Evolutionary conservation across 2,113 vertebrate genomes (phyloP).

Genomic region (Nycticebus coucang): DNA sequence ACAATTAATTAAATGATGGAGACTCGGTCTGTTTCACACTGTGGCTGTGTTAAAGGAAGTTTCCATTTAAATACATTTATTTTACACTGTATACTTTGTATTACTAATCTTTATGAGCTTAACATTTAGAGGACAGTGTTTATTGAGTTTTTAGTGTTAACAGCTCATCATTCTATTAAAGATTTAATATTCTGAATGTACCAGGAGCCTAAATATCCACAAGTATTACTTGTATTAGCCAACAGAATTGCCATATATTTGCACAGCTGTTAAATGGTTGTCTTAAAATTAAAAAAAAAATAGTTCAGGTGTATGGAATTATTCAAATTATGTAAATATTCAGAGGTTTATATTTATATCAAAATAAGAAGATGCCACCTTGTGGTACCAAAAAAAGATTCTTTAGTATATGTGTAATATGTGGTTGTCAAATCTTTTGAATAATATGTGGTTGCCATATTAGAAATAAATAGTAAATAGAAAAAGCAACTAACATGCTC

Average conservation of each 20-base stretch:
- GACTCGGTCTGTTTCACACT: background rate
- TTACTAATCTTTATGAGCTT: constrained; percentile 49
- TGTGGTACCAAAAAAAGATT: constrained; percentile 84
- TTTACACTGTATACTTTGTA: constrained; percentile 33
- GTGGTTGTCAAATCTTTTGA: constrained; percentile 41
- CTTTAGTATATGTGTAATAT: constrained; percentile 53
- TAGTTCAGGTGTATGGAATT: constrained; percentile 79
- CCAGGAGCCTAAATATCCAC: constrained; percentile 21
- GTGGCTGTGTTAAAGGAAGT: background rate
- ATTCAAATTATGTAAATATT: constrained; percentile 86
- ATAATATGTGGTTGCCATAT: constrained; percentile 17
- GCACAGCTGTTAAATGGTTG: constrained; percentile 77
- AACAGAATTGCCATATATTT: constrained; percentile 58
- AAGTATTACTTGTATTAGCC: constrained; percentile 40
- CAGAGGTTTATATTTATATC: constrained; percentile 83
- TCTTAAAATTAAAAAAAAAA: constrained; percentile 56
- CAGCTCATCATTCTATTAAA: constrained; percentile 16
- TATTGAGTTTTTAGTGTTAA: constrained; percentile 64
- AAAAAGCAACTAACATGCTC: constrained; percentile 15
- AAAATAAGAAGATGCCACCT: constrained; percentile 92
- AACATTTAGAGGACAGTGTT: constrained; percentile 66
- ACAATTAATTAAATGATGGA: background rate
- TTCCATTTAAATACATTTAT: constrained; percentile 13
- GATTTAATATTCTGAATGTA: constrained; percentile 56
- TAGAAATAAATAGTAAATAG: constrained; percentile 21